phyloP scores from a whole-genome alignment of 2,888 invertebrate species.

The Tenodera sinensis region DNA sequence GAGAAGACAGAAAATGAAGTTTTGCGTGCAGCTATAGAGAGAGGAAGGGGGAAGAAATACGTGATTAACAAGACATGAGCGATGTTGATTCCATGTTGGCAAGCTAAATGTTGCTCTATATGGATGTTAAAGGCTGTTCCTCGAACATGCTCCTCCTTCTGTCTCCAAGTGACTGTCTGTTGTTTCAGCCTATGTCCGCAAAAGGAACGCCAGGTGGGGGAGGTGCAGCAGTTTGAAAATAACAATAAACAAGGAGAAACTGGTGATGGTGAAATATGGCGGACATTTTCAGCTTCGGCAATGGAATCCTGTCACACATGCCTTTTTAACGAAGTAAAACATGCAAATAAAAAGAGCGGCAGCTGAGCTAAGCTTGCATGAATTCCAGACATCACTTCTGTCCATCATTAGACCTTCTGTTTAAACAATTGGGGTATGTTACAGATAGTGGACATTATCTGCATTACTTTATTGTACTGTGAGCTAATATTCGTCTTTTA shows the following conservation, averaged over 20 bases:
- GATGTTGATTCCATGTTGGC: neutral
- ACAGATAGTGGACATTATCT: no score
- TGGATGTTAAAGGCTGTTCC: neutral
- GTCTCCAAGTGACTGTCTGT: neutral
- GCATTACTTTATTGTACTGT: no score
- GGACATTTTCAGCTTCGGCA: neutral
- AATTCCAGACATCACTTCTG: no score
- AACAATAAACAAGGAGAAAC: neutral
- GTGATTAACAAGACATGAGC: neutral
- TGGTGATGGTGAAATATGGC: conserved; percentile 12
- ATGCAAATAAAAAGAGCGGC: neutral
- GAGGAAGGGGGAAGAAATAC: neutral
- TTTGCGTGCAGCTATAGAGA: neutral
- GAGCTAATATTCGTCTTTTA: no score
- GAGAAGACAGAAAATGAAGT: neutral
- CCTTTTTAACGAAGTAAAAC: neutral
- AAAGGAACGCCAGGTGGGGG: neutral
- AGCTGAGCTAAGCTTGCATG: no score
- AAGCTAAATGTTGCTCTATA: neutral
- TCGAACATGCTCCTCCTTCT: neutral
- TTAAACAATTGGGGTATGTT: no score
- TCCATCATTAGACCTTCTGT: neutral
- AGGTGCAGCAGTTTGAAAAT: neutral
- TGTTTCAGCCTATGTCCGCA: neutral
- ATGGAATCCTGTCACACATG: neutral